Evolutionary conservation across 30 jellyfish, hydroid and myxozoan genomes (phyloP).

Genomic region (Rhopilema esculentum): DNA sequence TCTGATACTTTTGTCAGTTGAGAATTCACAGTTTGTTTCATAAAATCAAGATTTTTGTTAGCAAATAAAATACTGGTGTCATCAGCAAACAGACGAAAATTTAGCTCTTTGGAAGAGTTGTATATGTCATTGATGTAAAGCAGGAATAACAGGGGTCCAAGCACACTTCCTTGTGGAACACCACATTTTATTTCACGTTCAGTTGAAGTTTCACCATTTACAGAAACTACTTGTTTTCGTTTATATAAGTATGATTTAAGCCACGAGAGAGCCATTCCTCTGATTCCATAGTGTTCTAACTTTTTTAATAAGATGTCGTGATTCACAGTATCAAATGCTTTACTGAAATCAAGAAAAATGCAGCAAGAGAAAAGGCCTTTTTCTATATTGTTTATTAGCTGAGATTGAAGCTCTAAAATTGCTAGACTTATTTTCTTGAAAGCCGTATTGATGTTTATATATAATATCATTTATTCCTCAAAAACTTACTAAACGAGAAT

Average conservation of each 20-base stretch:
- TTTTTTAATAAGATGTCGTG: slow-evolving; percentile 19
- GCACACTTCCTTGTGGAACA: slow-evolving; percentile 38
- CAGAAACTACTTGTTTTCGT: background rate
- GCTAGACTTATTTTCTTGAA: slow-evolving; percentile 5
- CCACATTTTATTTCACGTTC: slow-evolving; percentile 15
- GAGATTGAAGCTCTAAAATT: background rate
- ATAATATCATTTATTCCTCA: background rate
- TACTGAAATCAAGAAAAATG: slow-evolving; percentile 4
- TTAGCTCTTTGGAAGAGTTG: slow-evolving; percentile 7
- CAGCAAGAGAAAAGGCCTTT: slow-evolving; percentile 11
- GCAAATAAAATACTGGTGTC: slow-evolving; percentile 12
- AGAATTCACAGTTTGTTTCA: no score
- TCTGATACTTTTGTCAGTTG: slow-evolving; percentile 17
- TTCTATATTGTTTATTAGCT: background rate
- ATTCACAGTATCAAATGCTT: slow-evolving; percentile 23
- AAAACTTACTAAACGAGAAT: slow-evolving; percentile 18
- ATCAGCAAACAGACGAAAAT: slow-evolving; percentile 26
- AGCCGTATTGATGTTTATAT: slow-evolving; percentile 22
- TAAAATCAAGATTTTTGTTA: no score
- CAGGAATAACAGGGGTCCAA: slow-evolving; percentile 36
- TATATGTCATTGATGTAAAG: slow-evolving; percentile 25
- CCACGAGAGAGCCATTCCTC: slow-evolving; percentile 6
- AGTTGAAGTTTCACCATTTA: background rate
- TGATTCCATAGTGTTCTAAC: background rate
- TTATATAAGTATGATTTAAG: slow-evolving; percentile 3